phyloP scores from a whole-genome alignment of 2,797 vertebrate species.

The Pangasius mekongensis region DNA sequence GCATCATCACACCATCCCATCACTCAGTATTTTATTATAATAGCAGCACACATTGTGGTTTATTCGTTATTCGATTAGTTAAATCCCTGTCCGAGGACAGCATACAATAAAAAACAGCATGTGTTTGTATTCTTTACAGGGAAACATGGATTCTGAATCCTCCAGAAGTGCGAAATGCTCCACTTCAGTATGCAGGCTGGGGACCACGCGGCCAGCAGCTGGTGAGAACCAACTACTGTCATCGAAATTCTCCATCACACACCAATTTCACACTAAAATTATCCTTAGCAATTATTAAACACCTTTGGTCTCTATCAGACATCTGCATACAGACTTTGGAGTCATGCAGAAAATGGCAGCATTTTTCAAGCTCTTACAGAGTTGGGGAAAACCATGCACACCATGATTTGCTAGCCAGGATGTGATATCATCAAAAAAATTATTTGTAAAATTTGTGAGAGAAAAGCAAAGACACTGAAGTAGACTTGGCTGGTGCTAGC shows the following conservation, averaged over 20 bases:
- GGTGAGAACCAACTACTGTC: constrained; percentile 76
- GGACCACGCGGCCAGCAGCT: constrained; percentile 95
- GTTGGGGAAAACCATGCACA: background rate
- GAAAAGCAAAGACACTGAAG: background rate
- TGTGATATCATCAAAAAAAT: background rate
- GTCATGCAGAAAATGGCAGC: background rate
- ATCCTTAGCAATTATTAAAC: background rate
- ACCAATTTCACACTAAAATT: background rate
- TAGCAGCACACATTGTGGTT: background rate
- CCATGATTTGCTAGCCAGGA: background rate
- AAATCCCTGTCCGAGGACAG: background rate
- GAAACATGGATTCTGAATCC: constrained; percentile 92
- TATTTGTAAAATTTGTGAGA: background rate
- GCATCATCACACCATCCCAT: background rate
- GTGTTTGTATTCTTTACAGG: constrained; percentile 66
- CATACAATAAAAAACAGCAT: background rate
- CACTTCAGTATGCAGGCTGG: constrained; percentile 96
- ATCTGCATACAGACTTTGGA: background rate
- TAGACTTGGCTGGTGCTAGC: background rate
- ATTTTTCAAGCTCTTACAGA: background rate
- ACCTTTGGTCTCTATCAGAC: background rate
- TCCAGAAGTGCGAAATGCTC: constrained; percentile 91
- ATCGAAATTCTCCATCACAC: background rate
- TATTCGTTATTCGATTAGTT: background rate
- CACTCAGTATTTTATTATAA: background rate